Conservation (phyloP, 2,888 invertebrate genomes). For the Harpagoxenus sublaevis region DNA sequence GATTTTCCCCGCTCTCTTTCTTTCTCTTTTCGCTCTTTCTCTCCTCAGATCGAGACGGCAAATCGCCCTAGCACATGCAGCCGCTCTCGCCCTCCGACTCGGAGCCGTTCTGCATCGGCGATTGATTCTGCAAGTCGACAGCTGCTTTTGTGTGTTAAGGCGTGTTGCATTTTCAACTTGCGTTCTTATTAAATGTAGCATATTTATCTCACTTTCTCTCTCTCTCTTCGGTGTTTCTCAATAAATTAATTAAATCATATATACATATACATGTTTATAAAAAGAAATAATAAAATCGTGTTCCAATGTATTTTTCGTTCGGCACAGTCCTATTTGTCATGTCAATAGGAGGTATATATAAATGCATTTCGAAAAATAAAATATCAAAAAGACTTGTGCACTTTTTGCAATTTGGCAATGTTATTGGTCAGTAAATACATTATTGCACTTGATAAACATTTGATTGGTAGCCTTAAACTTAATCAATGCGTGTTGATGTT, state of each 20-base stretch:
- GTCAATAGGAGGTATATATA: neutral
- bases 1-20: constrained; percentile 30
- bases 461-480: constrained; percentile 41
- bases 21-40: neutral
- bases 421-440: constrained; percentile 55
- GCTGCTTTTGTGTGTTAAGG: constrained; percentile 88
- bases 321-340: neutral
- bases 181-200: constrained; percentile 13
- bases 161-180: constrained; percentile 59
- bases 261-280: neutral
- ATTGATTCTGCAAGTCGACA: constrained; percentile 94
- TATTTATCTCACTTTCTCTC: neutral
- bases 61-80: constrained; percentile 91
- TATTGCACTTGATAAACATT: constrained; percentile 51
- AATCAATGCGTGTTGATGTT: constrained; percentile 45
- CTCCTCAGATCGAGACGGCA: constrained; percentile 48
- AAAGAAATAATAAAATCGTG: constrained; percentile 9
- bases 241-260: neutral
- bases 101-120: constrained; percentile 92
- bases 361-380: constrained; percentile 21
- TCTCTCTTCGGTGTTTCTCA: neutral
- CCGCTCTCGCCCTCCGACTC: constrained; percentile 94
- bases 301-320: neutral
- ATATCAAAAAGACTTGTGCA: constrained; percentile 4
- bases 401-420: constrained; percentile 51